phyloP scores from a whole-genome alignment of 2,888 invertebrate species.

The Euzetes globulus region DNA sequence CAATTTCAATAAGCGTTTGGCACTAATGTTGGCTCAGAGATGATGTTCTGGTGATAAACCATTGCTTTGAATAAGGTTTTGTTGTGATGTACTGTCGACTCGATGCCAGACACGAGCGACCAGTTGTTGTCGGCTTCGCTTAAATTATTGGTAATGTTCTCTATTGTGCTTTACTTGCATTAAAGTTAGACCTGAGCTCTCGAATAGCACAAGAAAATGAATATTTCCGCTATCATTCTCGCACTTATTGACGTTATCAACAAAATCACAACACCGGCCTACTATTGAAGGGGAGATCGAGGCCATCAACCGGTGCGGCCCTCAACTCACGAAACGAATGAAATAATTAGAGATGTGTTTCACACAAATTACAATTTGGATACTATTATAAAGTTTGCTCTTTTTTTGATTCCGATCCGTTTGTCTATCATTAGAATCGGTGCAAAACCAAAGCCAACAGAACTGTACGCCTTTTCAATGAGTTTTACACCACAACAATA shows the following conservation, averaged over 20 bases:
- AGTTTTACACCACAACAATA: slow-evolving; percentile 26
- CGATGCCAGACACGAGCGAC: slow-evolving; percentile 11
- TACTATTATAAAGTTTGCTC: slow-evolving; percentile 8
- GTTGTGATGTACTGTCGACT: not conserved
- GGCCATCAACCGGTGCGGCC: slow-evolving; percentile 7
- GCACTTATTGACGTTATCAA: not conserved
- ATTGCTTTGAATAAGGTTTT: not conserved
- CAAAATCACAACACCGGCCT: not conserved
- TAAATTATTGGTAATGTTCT: slow-evolving; percentile 23
- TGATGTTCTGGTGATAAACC: not conserved
- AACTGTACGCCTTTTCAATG: slow-evolving; percentile 8
- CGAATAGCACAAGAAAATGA: not conserved
- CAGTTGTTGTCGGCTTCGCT: slow-evolving; percentile 13
- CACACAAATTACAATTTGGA: not conserved
- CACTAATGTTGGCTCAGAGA: not conserved
- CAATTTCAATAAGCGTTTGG: not conserved
- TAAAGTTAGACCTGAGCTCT: slow-evolving; percentile 7
- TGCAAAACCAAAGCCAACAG: slow-evolving; percentile 7
- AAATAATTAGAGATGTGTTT: slow-evolving; percentile 20
- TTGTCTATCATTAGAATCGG: slow-evolving; percentile 21
- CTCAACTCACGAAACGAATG: not conserved
- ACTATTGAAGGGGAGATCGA: not conserved
- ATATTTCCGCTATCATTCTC: slow-evolving; percentile 7
- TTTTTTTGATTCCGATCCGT: slow-evolving; percentile 11
- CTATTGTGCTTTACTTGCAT: slow-evolving; percentile 21